Percentiles rank a stretch among this genome's conserved stretches.
These are phyloP conservation scores for Cercopithecus diana DNA, from an alignment of 2,797 vertebrate species.

Conservation along the genomic window DNA sequence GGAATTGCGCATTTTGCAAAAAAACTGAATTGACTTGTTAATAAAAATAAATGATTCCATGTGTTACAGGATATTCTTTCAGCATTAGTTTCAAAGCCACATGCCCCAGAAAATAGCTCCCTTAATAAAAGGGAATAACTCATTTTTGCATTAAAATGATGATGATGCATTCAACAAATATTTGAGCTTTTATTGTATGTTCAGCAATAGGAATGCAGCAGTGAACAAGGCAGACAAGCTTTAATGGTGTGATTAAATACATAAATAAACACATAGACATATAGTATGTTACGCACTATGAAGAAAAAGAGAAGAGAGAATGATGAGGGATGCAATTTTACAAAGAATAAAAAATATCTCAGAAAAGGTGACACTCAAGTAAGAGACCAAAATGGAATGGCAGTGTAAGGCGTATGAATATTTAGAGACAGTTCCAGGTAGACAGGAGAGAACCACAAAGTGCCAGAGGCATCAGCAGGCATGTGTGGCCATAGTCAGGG, in stretches of 20 bases:
- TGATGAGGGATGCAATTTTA: not conserved
- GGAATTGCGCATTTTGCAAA: conserved; percentile 50
- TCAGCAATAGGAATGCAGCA: not conserved
- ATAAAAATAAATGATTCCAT: conserved; percentile 42
- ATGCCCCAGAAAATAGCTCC: conserved; percentile 15
- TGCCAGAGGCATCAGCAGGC: not conserved
- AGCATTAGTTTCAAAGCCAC: conserved; percentile 49
- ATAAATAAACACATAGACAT: not conserved
- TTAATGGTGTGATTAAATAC: not conserved
- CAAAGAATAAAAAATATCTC: not conserved
- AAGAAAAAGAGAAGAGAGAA: not conserved
- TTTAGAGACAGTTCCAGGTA: not conserved
- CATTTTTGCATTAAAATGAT: conserved; percentile 27
- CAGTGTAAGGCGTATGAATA: not conserved
- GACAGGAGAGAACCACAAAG: not conserved
- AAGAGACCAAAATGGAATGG: not conserved
- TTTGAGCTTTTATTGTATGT: not conserved
- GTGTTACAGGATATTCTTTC: conserved; percentile 39
- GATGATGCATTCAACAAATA: not conserved
- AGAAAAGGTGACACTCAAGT: not conserved
- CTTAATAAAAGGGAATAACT: conserved; percentile 21
- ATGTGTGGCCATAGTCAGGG: too few relatives aligned
- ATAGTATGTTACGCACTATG: not conserved
- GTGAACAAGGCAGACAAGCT: not conserved
- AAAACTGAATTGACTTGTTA: conserved; percentile 24